Base-by-base conservation (phyloP, 1,140 invertebrate species). In the Bombus fervidus region DNA sequence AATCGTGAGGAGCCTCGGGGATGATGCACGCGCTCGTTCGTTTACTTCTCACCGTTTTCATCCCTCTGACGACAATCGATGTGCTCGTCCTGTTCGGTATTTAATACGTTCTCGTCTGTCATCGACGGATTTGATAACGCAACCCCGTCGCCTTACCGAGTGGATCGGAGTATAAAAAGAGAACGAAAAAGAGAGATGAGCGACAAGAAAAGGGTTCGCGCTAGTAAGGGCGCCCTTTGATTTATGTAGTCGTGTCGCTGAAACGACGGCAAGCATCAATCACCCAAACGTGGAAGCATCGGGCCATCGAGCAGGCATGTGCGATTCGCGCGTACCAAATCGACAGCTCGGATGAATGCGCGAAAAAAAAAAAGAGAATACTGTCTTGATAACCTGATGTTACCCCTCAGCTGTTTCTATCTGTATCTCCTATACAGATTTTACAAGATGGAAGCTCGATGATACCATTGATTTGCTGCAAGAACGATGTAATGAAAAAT, bases 191-290 rank as follows among this genome's bases (percentile, higher is more conserved):
- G 47, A 18, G 59, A 9, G 53, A 10, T 28, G 34, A 80, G 59
- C 85, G 83, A 78, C 34, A 90, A 88, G 83, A 88, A 85, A 85
- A 83, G 69, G 47, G 75, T 87, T 86, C 39, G 39, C 73, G 47
- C 78, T 73, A 47, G 37, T 77, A 89, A 86, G 78, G 80, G 75
- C n/a, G 72, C 64, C 78, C 85, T 92, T 92, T 94, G 92, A 93
- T 93, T 93, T 92, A 93, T 91, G 91, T 92, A 89, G 90, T 90
- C 91, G 91, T 86, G 85, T 87, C 90, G 88, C 84, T 59, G 86
- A 87, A 87, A 89, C 91, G 90, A 94, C 91, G 90, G 73, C 68
- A 81, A 90, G 81, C 92, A 93, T 94, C 92, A 92, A 94, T 94
- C 92, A 93, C 82, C 84, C 59, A 89, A 68, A 25, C 82, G 71